Evolutionary conservation across 1,140 invertebrate genomes (phyloP), one percentile per base, ranked within the genome.

Genomic region (Drosophila rufa): DNA sequence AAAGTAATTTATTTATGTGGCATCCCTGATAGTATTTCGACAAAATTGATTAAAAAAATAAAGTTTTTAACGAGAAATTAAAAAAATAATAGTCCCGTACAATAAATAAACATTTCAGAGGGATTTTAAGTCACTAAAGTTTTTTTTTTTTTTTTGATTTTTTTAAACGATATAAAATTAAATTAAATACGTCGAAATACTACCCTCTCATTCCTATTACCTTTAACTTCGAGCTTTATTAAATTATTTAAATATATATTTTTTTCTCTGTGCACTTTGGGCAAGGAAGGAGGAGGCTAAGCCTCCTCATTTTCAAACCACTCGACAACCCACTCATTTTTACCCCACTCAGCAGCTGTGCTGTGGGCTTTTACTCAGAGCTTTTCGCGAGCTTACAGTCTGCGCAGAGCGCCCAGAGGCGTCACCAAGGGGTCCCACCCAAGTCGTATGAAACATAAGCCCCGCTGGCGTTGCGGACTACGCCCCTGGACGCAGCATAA

Each of bases 341-440:
- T 43, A 42, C 53, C 51, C 48, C 81, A 62, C 62, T 67, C 82
- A 85, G 83, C 69, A 85, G 83, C 69, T 87, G 83, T 61, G 46
- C 51, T 74, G 68, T 46, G 55, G 57, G 70, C 68, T 84, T 86
- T 87, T 56, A 59, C 53, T 59, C 9, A 38, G n/a, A 87, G 83
- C 83, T 86, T 71, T 87, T 50, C 64, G 17, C 38, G 68, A 86
- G 82, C 83, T 86, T 79, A 48, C 36, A 48, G 50, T 74, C 67
- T 80, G 55, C 66, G 80, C 81, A 70, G 43, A 60, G 47, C 58
- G 46, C 14, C 3, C 76, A 84, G 61, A 4, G 81, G 76, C 81
- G 57, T 55, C 22, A n/a, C 22, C 19, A 4, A 7, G 4, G 30
- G 68, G 55, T 4, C 5, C 3, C 12, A 15, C 7, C 5, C 5